Evolutionary conservation across 2,888 invertebrate species (phyloP).

Genomic region (Xanthorhoe spadicearia): DNA sequence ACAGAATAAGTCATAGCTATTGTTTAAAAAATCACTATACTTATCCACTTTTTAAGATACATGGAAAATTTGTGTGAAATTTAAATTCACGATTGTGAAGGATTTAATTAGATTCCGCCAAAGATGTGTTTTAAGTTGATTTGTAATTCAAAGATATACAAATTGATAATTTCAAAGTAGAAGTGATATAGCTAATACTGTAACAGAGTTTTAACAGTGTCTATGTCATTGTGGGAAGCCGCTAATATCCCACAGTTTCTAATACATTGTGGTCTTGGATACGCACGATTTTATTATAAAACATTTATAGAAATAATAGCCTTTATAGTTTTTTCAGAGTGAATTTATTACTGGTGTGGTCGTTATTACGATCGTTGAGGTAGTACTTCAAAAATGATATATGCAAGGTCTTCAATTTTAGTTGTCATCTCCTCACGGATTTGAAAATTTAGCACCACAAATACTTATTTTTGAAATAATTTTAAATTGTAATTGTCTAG

Average conservation of each 20-base stretch:
- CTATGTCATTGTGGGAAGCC: constrained; percentile 1
- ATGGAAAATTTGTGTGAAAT: neutral
- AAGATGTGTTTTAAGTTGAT: neutral
- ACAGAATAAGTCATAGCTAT: neutral
- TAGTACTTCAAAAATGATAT: constrained; percentile 18
- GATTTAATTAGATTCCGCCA: neutral
- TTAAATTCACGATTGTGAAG: neutral
- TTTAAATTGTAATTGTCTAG: neutral
- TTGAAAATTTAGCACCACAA: constrained; percentile 7
- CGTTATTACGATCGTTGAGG: constrained; percentile 20
- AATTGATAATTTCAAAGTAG: neutral
- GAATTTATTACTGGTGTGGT: constrained; percentile 25
- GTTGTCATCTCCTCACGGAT: constrained; percentile 22
- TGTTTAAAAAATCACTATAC: neutral
- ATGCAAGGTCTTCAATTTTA: constrained; percentile 19
- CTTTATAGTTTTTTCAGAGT: constrained; percentile 11
- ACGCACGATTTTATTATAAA: constrained; percentile 17
- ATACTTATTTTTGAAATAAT: neutral
- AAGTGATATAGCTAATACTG: neutral
- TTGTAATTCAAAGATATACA: neutral
- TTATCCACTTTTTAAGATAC: neutral
- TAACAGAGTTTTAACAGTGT: neutral
- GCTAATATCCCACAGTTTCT: constrained; percentile 12
- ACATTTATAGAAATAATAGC: constrained; percentile 29
- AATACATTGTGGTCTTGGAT: constrained; percentile 3